phyloP scores from a whole-genome alignment of 2,113 vertebrate genomes.

The Eira barbara region DNA sequence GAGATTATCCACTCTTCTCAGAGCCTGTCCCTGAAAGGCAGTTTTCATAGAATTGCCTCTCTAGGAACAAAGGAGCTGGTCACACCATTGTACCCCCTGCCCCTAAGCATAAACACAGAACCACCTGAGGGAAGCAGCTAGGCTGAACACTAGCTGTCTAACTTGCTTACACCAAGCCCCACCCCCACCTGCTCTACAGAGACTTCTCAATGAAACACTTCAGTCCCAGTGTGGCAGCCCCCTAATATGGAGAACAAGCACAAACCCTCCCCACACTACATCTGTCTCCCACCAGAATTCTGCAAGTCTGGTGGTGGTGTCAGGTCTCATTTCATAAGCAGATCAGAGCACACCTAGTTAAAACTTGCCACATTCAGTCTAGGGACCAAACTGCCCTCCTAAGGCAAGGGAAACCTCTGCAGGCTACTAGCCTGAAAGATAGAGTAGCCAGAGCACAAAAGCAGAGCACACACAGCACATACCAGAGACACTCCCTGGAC shows the following conservation, averaged over 20 bases:
- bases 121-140: not conserved
- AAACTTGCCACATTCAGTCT: not conserved
- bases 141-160: not conserved
- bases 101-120: not conserved
- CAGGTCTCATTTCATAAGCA: not conserved
- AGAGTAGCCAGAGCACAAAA: not conserved
- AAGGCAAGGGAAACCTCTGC: not conserved
- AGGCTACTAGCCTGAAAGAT: not conserved
- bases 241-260: not conserved
- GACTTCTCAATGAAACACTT: not conserved
- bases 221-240: not conserved
- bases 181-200: not conserved
- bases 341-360: not conserved
- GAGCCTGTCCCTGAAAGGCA: not conserved
- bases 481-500: not conserved
- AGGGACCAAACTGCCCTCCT: not conserved
- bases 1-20: not conserved
- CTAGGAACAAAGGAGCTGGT: not conserved
- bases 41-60: not conserved
- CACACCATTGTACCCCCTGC: not conserved
- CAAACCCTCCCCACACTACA: not conserved
- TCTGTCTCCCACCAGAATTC: not conserved
- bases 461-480: not conserved
- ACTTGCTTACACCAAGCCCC: not conserved
- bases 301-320: not conserved